These are phyloP conservation scores for Aldrovandia affinis DNA, from an alignment of 2,797 vertebrate genomes.

Conservation along the genomic window DNA sequence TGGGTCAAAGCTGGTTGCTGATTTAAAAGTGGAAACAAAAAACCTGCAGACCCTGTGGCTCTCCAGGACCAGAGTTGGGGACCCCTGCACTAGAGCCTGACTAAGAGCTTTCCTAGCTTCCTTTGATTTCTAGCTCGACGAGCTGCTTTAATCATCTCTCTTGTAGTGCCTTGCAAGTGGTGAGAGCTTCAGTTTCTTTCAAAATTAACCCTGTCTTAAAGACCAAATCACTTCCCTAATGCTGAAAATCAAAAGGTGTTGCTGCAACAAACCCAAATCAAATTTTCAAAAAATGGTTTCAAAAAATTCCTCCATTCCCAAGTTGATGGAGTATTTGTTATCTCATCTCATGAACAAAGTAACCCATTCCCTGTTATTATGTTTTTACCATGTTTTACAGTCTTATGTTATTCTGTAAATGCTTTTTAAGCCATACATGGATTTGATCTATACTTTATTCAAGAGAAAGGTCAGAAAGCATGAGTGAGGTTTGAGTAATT, in stretches of 20 bases:
- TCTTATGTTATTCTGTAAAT: neutral
- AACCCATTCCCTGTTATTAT: neutral
- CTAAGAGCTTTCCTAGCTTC: neutral
- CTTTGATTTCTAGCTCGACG: neutral
- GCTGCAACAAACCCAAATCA: neutral
- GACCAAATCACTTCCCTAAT: neutral
- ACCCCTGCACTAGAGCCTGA: neutral
- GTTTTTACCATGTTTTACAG: neutral
- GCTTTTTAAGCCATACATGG: neutral
- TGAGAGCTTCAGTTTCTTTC: neutral
- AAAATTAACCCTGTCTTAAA: neutral
- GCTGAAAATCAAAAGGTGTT: neutral
- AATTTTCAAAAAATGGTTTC: neutral
- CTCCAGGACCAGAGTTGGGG: neutral
- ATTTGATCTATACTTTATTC: neutral
- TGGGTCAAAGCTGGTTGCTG: too few relatives aligned
- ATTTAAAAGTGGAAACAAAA: neutral
- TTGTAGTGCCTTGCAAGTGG: neutral
- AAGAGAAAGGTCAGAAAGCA: neutral
- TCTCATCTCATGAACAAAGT: neutral
- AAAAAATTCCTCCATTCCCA: neutral
- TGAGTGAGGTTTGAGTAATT: neutral
- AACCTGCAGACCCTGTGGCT: neutral
- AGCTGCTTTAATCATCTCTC: neutral
- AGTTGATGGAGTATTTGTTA: neutral